Percentiles rank a stretch among this genome's conserved stretches.
phyloP scores from a whole-genome alignment of 37 sponge, comb jelly and placozoan genomes.

The Lycopodina hypogea region DNA sequence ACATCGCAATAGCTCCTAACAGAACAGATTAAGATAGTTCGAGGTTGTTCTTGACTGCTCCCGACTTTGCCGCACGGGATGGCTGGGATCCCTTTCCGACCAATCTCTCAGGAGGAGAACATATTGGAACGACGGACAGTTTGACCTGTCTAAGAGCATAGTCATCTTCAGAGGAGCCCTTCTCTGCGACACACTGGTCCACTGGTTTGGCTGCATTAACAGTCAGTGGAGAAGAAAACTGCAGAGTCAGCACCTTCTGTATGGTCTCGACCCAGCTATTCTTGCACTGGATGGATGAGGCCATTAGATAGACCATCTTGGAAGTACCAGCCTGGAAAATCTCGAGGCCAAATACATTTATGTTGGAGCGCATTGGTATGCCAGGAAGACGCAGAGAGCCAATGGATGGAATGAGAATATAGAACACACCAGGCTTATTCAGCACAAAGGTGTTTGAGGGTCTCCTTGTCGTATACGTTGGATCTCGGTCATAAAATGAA shows the following conservation, averaged over 20 bases:
- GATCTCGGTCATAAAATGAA: conserved; percentile 32
- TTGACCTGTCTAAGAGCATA: too few species aligned
- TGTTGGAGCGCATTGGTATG: not conserved
- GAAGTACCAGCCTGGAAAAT: not conserved
- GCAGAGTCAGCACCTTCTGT: conserved; percentile 1
- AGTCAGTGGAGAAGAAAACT: too few species aligned
- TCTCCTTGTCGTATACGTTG: conserved; percentile 11
- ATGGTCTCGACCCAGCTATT: conserved; percentile 34
- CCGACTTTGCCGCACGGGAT: too few species aligned
- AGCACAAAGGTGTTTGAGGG: conserved; percentile 12
- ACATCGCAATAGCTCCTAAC: too few species aligned
- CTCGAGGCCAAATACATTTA: conserved; percentile 20
- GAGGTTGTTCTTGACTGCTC: too few species aligned
- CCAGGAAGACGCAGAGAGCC: not conserved
- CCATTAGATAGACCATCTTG: not conserved
- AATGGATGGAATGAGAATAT: conserved; percentile 10
- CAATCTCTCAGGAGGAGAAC: too few species aligned
- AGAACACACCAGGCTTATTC: not conserved
- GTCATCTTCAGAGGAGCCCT: too few species aligned
- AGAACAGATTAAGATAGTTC: too few species aligned
- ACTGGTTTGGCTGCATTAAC: too few species aligned
- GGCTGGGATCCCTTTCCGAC: too few species aligned
- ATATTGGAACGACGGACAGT: too few species aligned
- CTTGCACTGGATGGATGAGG: conserved; percentile 10
- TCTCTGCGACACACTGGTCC: too few species aligned